These are phyloP conservation scores for Sardina pilchardus DNA, from an alignment of 2,113 vertebrate species.

Conservation along the genomic window DNA sequence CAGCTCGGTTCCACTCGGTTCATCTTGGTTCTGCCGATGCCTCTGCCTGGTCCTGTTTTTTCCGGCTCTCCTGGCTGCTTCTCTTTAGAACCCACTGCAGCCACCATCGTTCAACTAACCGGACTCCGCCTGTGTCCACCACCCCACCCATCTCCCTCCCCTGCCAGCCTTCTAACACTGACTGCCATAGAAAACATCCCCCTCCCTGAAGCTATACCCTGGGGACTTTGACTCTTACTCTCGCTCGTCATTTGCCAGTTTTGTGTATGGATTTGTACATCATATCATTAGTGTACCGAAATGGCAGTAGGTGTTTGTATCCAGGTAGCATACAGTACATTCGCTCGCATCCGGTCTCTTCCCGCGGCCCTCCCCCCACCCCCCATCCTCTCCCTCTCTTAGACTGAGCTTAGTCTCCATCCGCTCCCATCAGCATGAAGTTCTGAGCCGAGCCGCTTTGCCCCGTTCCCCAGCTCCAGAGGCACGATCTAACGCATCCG, in stretches of 20 bases:
- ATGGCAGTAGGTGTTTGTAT: not conserved
- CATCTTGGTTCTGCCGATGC: not conserved
- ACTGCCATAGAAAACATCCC: not conserved
- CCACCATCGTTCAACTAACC: not conserved
- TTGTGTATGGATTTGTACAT: not conserved
- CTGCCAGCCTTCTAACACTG: not conserved
- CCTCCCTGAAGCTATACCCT: not conserved
- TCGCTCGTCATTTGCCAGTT: not conserved
- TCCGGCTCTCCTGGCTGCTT: not conserved
- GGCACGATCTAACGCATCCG: not conserved
- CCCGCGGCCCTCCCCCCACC: not conserved
- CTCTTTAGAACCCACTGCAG: not conserved
- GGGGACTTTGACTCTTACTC: not conserved
- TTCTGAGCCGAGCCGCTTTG: not conserved
- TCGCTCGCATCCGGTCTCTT: not conserved
- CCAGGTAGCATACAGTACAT: constrained; percentile 14
- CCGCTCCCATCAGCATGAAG: not conserved
- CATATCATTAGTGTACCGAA: not conserved
- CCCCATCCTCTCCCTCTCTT: not conserved
- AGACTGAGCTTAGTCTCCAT: not conserved
- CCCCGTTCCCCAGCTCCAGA: not conserved
- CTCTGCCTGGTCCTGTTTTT: not conserved
- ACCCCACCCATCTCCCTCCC: not conserved
- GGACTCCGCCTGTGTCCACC: not conserved
- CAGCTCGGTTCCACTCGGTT: not conserved